These are phyloP conservation scores for Caenorhabditis imperialis DNA, from an alignment of 2,888 invertebrate species.

Conservation along the genomic window DNA sequence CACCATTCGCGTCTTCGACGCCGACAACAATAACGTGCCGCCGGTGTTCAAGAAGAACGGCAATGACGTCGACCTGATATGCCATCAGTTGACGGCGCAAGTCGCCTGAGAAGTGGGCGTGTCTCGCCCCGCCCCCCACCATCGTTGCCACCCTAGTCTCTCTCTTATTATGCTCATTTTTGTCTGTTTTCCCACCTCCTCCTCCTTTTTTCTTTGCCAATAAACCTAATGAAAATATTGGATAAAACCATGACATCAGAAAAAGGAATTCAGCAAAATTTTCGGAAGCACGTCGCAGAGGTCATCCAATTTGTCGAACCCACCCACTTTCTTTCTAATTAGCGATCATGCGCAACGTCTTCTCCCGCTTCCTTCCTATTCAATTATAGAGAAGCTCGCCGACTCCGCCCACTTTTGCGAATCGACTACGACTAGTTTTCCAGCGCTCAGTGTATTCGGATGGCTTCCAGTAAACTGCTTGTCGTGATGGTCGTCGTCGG, in stretches of 20 bases:
- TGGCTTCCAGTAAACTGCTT: too few relatives aligned
- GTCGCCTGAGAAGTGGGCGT: slow-evolving; percentile 48
- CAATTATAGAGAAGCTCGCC: too few relatives aligned
- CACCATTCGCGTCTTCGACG: slow-evolving; percentile 74
- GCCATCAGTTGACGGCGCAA: slow-evolving; percentile 53
- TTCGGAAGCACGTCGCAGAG: slow-evolving; percentile 9
- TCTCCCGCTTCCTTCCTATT: too few relatives aligned
- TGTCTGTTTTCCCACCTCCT: not conserved
- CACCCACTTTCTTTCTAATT: slow-evolving; percentile 21
- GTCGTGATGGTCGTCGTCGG: too few relatives aligned
- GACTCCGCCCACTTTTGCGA: too few relatives aligned
- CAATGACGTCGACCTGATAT: slow-evolving; percentile 71
- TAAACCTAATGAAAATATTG: too few relatives aligned
- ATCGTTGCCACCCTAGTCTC: slow-evolving; percentile 1
- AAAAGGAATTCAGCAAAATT: too few relatives aligned
- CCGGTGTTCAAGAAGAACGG: slow-evolving; percentile 73
- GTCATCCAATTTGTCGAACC: slow-evolving; percentile 33
- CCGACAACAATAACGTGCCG: slow-evolving; percentile 53
- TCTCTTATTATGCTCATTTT: not conserved
- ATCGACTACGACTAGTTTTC: too few relatives aligned
- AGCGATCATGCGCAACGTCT: too few relatives aligned
- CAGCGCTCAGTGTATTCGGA: too few relatives aligned
- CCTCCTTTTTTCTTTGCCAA: not conserved
- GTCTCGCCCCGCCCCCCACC: not conserved
- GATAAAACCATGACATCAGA: slow-evolving; percentile 31